Evolutionary conservation across 2,888 invertebrate species (phyloP), one percentile per base, ranked within the genome.

Genomic region (Tricholauxania praeusta): DNA sequence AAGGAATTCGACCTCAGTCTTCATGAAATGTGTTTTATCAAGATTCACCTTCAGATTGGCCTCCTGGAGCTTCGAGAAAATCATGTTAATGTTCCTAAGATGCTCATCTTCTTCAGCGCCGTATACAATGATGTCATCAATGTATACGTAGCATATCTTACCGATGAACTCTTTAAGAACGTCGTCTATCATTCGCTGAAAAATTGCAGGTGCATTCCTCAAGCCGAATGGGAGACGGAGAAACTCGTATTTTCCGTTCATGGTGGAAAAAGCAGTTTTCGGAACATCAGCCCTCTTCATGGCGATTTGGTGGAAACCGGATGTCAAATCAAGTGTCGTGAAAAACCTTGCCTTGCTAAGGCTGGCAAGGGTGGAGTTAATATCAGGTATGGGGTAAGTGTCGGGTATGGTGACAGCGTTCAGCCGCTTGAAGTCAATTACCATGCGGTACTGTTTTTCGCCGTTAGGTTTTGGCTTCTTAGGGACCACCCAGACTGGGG

Each of bases 141-240:
- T 52, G 52, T 52, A 52, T 52, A 52, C 12, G 14, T 52, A 14
- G 22, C 22, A 22, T 2, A 22, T 22, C 22, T 3, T 22, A 22
- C 3, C 22, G 22, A 22, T 22, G 22, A 39, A 39, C n/a, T 62
- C 47, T 15, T 32, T 28, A 6, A 62, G 47, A 4, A 62, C 47
- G 15, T 62, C 62, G 62, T 62, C 62, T 39, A 39, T n/a, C n/a
- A n/a, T n/a, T n/a, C n/a, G n/a, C n/a, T n/a, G n/a, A n/a, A n/a
- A n/a, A n/a, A 62, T 62, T 15, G 62, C 19, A 39, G 62, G 62
- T n/a, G 47, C 62, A 39, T 62, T 62, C 39, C 39, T 62, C n/a
- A 62, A 39, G 14, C 62, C 62, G 32, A 62, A 62, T 62, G 62
- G 62, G 6, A 62, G 47, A 39, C 62, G 19, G 14, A 39, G 19